Conservation (phyloP, 2,888 invertebrate species). For the Polydesmus complanatus region DNA sequence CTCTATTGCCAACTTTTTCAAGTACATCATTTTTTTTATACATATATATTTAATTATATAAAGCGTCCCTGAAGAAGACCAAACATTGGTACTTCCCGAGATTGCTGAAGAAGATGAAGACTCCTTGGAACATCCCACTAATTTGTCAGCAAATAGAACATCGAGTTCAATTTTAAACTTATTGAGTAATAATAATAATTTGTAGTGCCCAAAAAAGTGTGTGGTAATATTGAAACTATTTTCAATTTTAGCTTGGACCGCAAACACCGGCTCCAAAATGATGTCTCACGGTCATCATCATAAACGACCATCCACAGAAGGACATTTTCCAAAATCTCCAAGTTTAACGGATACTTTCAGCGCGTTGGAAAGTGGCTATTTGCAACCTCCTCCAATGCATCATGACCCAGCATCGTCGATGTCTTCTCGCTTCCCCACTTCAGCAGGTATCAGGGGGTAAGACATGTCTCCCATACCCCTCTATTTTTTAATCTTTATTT, state of each 20-base stretch:
- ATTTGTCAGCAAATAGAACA: slow-evolving; percentile 13
- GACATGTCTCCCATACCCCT: slow-evolving; percentile 11
- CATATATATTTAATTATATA: no score
- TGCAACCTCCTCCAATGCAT: not conserved
- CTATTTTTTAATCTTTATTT: not conserved
- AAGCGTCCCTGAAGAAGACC: slow-evolving; percentile 42
- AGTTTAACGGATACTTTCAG: slow-evolving; percentile 4
- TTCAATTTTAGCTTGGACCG: slow-evolving; percentile 4
- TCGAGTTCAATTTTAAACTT: slow-evolving; percentile 18
- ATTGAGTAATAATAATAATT: slow-evolving; percentile 11
- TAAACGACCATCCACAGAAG: not conserved
- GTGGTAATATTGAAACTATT: not conserved
- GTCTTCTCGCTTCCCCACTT: slow-evolving; percentile 1
- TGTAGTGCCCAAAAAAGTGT: not conserved
- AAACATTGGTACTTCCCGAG: slow-evolving; percentile 41
- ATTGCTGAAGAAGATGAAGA: slow-evolving; percentile 40
- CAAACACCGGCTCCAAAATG: not conserved
- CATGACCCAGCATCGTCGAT: not conserved
- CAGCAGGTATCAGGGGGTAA: slow-evolving; percentile 19
- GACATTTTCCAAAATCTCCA: not conserved
- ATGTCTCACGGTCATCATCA: slow-evolving; percentile 1
- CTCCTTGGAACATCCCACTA: slow-evolving; percentile 18
- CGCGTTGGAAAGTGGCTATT: slow-evolving; percentile 1
- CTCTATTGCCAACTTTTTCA: no score
- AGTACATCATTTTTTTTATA: no score